Base-by-base conservation (phyloP, 2,797 vertebrate species). In the Catamblyrhynchus diadema region DNA sequence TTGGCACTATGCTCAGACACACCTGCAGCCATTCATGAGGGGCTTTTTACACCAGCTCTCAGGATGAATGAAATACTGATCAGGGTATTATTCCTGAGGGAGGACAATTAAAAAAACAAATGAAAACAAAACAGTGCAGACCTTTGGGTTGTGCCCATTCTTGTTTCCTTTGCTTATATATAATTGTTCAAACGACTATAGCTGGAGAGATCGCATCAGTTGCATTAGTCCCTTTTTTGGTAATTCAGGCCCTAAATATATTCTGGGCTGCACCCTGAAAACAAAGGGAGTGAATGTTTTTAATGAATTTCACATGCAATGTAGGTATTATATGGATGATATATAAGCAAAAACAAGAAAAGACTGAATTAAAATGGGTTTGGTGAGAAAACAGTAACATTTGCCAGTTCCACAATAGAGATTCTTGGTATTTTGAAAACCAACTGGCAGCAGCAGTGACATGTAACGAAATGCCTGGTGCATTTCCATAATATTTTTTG, bases 161-260 rank as follows among this genome's bases (percentile, higher is more conserved):
- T 96, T 94, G 95, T 95, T 97, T 96, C 93, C 96, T 96, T 96
- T 96, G 87, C 77, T 97, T 96, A 97, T 96, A 92, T 91, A 94
- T 91, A 94, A 96, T 66, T 95, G 94, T 88, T 96, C 96, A 97
- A 96, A 95, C 94, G 89, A 96, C 94, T 97, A 96, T 70, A 96
- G 95, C 89, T 94, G 95, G 87, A 96, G 95, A 94, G 95, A 96
- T 94, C 89, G 78, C 96, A 96, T 96, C 95, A 97, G 94, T 89
- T 97, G 95, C 84, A 95, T 95, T 95, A 96, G 81, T 87, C 96
- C 93, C 91, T 95, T 96, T 95, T 96, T 95, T 96, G 94, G 94
- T 95, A 97, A 95, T 96, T 96, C 94, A 2, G 96, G 89, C 95
- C 94, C 91, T 97, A 97, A 91, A 95, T 96, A 94, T 93, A 96